Percentiles rank a stretch among this genome's conserved stretches.
phyloP scores from a whole-genome alignment of 2,113 vertebrate species.

The Otocyon megalotis region DNA sequence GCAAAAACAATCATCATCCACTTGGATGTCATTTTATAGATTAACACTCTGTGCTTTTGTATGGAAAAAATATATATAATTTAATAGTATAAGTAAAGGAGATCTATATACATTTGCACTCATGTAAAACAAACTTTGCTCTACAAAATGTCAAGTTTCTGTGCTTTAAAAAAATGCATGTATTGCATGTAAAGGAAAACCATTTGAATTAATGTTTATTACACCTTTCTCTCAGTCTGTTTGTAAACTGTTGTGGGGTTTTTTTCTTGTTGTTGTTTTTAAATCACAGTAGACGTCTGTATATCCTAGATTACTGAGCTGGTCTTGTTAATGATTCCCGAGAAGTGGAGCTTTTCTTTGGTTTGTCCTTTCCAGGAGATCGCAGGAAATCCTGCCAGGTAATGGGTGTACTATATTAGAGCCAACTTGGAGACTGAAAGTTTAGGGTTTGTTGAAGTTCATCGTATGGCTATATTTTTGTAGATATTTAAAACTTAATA shows the following conservation, averaged over 20 bases:
- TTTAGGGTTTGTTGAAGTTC: slow-evolving; percentile 38
- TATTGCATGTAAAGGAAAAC: slow-evolving; percentile 79
- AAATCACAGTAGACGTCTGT: background rate
- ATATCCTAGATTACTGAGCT: background rate
- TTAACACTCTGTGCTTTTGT: slow-evolving; percentile 86
- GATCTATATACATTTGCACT: slow-evolving; percentile 82
- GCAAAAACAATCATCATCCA: slow-evolving; percentile 78
- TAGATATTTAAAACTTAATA: slow-evolving; percentile 77
- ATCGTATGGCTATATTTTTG: slow-evolving; percentile 64
- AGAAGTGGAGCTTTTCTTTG: background rate
- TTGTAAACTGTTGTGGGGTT: slow-evolving; percentile 62
- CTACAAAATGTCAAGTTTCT: slow-evolving; percentile 76
- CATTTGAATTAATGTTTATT: slow-evolving; percentile 47
- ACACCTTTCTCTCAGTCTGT: background rate
- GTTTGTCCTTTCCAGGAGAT: background rate
- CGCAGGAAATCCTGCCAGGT: background rate
- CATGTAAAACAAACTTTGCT: slow-evolving; percentile 76
- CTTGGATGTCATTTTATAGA: slow-evolving; percentile 83
- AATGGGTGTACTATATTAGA: background rate
- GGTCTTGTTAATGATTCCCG: slow-evolving; percentile 37
- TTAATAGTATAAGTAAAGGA: slow-evolving; percentile 70
- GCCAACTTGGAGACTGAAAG: slow-evolving; percentile 2
- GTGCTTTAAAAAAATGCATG: slow-evolving; percentile 77
- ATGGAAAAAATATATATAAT: slow-evolving; percentile 75
- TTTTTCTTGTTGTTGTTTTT: background rate